Base-by-base conservation (phyloP, 2,888 invertebrate species). In the Muschampia plurimacula region DNA sequence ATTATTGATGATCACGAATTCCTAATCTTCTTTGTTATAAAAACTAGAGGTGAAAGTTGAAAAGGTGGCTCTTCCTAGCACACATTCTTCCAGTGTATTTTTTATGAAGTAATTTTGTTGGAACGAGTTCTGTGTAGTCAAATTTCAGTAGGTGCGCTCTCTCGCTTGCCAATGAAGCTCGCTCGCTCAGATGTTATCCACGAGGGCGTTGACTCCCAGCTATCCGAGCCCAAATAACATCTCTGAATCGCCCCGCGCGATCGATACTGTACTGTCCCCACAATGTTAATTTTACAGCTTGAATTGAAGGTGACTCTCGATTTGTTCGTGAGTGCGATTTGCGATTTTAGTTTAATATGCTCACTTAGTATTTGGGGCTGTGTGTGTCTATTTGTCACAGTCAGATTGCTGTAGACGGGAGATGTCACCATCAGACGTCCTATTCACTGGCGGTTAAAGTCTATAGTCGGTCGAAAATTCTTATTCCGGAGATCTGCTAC, bases 181-280 rank as follows among this genome's bases (percentile, higher is more conserved):
- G 52, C 67, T 67, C 72, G 39, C 67, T 71, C 52, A 22, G 59
- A 60, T 72, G 67, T 67, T 67, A 67, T 66, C 65, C 67, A 67
- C 60, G 41, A 67, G 72, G 67, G 60, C 71, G 66, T 66, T 67
- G 71, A 72, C 71, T 71, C 66, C 46, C 59, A 36, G 60, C 52
- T 39, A 52, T 59, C 71, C 66, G 71, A 22, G 71, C 65, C 28
- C 59, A 65, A 67, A 62, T 60, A 66, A 60, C 66, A 28, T 60
- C 60, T 60, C 60, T 57, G 32, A 60, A 66, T 59, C 46, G 57
- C 22, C 69, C 69, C 62, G 68, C 68, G 9, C 57, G 70, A 65
- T 70, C 71, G 66, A 71, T 71, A 71, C 65, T 57, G 8, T 55
- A 46, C 46, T 46, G 49, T 70, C 65, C 71, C 49, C 66, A 59